phyloP scores from a whole-genome alignment of 1,140 invertebrate species.

The Bombus cullumanus region DNA sequence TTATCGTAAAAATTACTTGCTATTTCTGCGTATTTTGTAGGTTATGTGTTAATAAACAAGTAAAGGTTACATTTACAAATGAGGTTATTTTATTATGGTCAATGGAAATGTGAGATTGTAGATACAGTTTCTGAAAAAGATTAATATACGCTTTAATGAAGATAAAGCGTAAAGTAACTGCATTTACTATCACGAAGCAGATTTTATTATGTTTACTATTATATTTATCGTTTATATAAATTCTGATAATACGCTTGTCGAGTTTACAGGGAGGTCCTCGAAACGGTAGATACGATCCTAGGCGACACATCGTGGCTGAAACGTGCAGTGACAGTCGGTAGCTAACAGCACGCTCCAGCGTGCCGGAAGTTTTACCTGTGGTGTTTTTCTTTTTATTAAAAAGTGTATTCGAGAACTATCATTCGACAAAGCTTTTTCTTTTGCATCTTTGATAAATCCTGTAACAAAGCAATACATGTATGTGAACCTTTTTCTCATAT shows the following conservation, averaged over 20 bases:
- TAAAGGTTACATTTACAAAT: neutral
- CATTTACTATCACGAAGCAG: neutral
- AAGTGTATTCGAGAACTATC: neutral
- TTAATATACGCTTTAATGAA: neutral
- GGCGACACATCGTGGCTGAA: conserved; percentile 3
- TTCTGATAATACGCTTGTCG: neutral
- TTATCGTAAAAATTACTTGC: neutral
- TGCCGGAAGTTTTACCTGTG: neutral
- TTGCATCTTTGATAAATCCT: neutral
- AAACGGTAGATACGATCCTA: conserved; percentile 19
- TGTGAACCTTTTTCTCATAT: neutral
- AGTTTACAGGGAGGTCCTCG: neutral
- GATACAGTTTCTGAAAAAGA: neutral
- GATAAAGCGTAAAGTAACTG: neutral
- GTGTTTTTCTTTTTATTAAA: neutral
- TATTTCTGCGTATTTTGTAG: neutral
- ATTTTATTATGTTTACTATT: neutral
- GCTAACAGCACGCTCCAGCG: conserved; percentile 37
- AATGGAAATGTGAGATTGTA: neutral
- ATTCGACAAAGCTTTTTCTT: neutral
- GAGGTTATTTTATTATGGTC: neutral
- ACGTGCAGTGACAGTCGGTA: conserved; percentile 40
- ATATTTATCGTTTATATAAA: neutral
- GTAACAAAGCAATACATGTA: neutral
- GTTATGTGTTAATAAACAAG: neutral